These are phyloP conservation scores for Eudyptes chrysolophus DNA, from an alignment of 2,113 vertebrate genomes.

Conservation along the genomic window DNA sequence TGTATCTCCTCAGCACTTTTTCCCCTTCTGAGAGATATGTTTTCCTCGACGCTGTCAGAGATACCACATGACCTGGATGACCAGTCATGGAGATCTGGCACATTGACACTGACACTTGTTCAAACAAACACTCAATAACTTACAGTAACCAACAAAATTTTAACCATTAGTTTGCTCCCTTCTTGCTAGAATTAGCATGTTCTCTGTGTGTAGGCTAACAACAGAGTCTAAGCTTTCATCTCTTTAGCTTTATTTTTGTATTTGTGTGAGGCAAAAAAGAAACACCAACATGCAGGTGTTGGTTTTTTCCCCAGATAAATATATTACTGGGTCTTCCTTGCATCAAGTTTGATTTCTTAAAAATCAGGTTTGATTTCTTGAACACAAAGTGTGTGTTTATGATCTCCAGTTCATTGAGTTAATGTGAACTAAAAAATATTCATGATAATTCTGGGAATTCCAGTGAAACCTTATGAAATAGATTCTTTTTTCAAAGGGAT, in stretches of 20 bases:
- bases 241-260: neutral
- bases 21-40: rapidly evolving
- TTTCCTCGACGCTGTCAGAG: neutral
- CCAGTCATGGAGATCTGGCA: neutral
- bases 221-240: neutral
- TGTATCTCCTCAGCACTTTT: neutral
- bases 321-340: neutral
- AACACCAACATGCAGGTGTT: neutral
- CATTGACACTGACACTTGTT: neutral
- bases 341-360: neutral
- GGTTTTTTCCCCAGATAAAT: rapidly evolving
- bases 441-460: neutral
- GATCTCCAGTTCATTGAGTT: neutral
- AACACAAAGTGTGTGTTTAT: neutral
- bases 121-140: neutral
- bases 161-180: neutral
- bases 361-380: neutral
- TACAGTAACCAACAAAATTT: neutral
- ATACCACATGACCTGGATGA: neutral
- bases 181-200: neutral
- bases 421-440: neutral
- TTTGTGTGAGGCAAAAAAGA: neutral
- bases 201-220: neutral
- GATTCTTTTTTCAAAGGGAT: neutral
- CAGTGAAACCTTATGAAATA: neutral